Conservation (phyloP, 2,797 vertebrate genomes). For the Mormyrops attenuatus region DNA sequence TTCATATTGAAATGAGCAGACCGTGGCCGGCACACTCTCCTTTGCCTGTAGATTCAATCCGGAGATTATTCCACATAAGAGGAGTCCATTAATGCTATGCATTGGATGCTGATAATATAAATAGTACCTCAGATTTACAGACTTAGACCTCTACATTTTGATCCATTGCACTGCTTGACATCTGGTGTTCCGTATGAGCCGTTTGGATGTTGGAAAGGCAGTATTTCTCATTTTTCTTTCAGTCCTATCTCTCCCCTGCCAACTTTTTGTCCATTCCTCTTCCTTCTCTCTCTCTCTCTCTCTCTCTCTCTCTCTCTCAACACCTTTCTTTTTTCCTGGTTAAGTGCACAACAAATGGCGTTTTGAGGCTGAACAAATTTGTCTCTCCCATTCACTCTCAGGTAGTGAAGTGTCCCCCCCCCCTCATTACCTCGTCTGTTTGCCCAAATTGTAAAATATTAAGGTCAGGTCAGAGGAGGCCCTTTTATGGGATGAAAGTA, state of each 20-base stretch:
- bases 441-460: conserved; percentile 67
- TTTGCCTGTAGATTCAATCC: conserved; percentile 53
- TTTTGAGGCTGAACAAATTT: conserved; percentile 67
- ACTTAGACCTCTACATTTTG: conserved; percentile 66
- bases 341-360: conserved; percentile 66
- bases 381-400: conserved; percentile 55
- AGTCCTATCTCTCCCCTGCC: conserved; percentile 46
- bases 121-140: conserved; percentile 67
- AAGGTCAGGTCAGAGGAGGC: conserved; percentile 73
- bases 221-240: conserved; percentile 57
- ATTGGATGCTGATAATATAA: conserved; percentile 53
- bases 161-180: conserved; percentile 59
- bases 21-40: conserved; percentile 50
- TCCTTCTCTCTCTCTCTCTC: conserved; percentile 29
- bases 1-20: conserved; percentile 69
- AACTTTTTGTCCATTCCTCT: conserved; percentile 25
- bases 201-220: conserved; percentile 59
- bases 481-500: conserved; percentile 70
- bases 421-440: conserved; percentile 59
- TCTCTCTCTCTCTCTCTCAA: conserved; percentile 34
- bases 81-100: conserved; percentile 56
- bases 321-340: conserved; percentile 42
- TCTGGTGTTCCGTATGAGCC: conserved; percentile 65
- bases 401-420: conserved; percentile 48
- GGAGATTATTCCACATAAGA: conserved; percentile 63